phyloP scores from a whole-genome alignment of 2,797 vertebrate species.

The Periparus ater region DNA sequence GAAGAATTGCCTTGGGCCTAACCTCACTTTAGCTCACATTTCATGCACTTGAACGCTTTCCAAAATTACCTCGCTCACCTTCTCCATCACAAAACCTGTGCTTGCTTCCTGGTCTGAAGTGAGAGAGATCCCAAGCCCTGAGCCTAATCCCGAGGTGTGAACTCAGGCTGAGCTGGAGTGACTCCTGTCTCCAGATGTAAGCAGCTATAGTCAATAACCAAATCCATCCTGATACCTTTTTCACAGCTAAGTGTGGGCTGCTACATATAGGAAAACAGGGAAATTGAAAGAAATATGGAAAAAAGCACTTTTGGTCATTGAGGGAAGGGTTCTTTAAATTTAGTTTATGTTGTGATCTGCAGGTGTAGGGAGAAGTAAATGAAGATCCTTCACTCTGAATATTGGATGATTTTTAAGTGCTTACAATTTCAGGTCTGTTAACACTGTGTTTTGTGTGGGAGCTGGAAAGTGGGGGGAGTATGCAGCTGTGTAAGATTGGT shows the following conservation, averaged over 20 bases:
- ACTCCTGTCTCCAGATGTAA: background rate
- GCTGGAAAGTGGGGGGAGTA: background rate
- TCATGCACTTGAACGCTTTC: background rate
- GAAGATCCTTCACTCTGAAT: background rate
- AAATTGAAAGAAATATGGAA: background rate
- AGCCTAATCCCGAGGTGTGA: background rate
- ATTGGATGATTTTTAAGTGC: background rate
- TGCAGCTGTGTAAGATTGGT: background rate
- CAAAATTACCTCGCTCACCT: background rate
- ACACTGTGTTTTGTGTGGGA: accelerated
- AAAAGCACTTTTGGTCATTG: background rate
- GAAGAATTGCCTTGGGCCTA: slow-evolving; percentile 42
- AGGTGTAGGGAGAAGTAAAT: background rate
- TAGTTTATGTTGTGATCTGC: background rate
- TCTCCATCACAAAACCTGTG: background rate
- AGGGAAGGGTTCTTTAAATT: background rate
- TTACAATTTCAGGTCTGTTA: background rate
- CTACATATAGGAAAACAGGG: background rate
- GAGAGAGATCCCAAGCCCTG: background rate
- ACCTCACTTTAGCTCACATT: slow-evolving; percentile 4
- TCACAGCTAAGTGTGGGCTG: background rate
- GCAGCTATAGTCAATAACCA: background rate
- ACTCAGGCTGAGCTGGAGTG: background rate
- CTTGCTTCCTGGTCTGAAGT: accelerated
- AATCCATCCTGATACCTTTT: background rate